Percentiles rank a stretch among this genome's conserved stretches.
phyloP scores from a whole-genome alignment of 2,888 invertebrate genomes.

The Nephrotoma appendiculata region DNA sequence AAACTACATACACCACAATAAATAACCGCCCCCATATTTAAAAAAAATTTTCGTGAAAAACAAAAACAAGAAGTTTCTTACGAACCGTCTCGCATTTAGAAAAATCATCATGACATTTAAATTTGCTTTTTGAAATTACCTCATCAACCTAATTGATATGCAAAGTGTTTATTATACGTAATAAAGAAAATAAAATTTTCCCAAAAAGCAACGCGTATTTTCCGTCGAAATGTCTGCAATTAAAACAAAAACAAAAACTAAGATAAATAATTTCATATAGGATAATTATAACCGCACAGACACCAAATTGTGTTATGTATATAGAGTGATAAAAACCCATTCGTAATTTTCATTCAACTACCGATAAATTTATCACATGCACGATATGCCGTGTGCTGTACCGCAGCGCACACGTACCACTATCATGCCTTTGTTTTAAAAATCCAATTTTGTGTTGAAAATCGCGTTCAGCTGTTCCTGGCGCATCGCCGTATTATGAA shows the following conservation, averaged over 20 bases:
- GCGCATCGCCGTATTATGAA: neutral
- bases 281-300: neutral
- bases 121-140: neutral
- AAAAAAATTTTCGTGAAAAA: neutral
- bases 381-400: neutral
- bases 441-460: neutral
- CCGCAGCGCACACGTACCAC: too few relatives aligned
- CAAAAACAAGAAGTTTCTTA: neutral
- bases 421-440: neutral
- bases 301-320: neutral
- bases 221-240: neutral
- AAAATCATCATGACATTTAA: neutral
- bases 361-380: neutral
- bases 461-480: neutral
- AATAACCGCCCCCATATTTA: neutral
- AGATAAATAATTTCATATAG: neutral
- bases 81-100: neutral
- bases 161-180: neutral
- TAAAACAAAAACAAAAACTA: neutral
- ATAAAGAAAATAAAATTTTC: neutral
- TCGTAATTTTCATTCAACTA: neutral
- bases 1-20: neutral
- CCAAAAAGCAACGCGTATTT: neutral
- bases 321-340: neutral
- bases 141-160: too few relatives aligned